These are phyloP conservation scores for Cynaeus angustus DNA, from an alignment of 2,888 invertebrate species.

Conservation along the genomic window DNA sequence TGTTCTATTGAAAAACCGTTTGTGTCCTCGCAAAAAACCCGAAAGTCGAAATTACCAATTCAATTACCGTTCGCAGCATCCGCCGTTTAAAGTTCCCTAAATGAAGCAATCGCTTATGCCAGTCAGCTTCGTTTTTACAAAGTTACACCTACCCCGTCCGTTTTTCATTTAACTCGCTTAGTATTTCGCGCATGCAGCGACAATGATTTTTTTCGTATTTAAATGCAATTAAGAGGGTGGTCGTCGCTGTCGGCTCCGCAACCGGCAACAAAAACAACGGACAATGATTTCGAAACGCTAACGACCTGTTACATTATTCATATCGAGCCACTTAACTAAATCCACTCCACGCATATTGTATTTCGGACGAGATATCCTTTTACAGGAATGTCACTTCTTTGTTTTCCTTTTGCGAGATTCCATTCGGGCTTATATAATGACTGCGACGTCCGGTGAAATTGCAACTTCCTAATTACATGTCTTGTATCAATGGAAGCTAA, in stretches of 20 bases:
- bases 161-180: constrained; percentile 38
- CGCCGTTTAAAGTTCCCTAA: constrained; percentile 3
- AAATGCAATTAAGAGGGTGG: constrained; percentile 60
- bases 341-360: constrained; percentile 63
- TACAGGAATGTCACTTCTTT: constrained; percentile 53
- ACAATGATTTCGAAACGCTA: constrained; percentile 64
- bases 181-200: constrained; percentile 51
- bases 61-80: constrained; percentile 10
- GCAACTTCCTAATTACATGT: constrained; percentile 22
- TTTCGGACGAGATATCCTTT: constrained; percentile 60
- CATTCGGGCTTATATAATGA: not conserved
- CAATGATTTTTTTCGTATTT: constrained; percentile 58
- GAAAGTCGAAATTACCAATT: constrained; percentile 8
- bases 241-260: constrained; percentile 48
- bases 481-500: not conserved
- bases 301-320: constrained; percentile 67
- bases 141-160: constrained; percentile 32
- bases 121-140: constrained; percentile 30
- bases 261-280: constrained; percentile 47
- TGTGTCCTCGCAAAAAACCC: constrained; percentile 4
- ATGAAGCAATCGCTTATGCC: constrained; percentile 26
- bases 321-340: constrained; percentile 65
- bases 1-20: not conserved
- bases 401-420: constrained; percentile 49
- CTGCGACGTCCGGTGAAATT: constrained; percentile 4